phyloP scores from a whole-genome alignment of 2,888 invertebrate genomes.

The Onthophagus sagittarius region DNA sequence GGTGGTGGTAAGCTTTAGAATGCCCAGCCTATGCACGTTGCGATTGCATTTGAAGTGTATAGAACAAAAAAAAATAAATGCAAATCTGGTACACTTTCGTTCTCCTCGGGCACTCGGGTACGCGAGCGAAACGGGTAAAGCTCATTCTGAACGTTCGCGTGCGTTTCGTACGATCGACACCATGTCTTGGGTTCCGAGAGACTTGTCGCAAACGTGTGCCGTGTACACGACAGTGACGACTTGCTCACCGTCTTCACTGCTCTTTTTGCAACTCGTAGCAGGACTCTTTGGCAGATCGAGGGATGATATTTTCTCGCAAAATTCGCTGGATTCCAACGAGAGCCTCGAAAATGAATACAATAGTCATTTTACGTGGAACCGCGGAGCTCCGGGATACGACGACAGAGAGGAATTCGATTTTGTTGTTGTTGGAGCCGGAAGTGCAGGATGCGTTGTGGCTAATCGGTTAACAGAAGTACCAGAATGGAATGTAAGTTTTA shows the following conservation, averaged over 20 bases:
- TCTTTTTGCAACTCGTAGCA: constrained; percentile 58
- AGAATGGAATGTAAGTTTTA: constrained; percentile 55
- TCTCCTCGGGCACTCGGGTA: neutral
- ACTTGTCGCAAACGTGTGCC: constrained; percentile 55
- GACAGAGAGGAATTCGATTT: constrained; percentile 53
- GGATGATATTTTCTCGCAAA: constrained; percentile 38
- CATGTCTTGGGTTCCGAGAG: constrained; percentile 56
- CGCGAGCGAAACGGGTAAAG: neutral
- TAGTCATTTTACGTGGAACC: neutral
- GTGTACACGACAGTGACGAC: constrained; percentile 55
- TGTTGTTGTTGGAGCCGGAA: constrained; percentile 63
- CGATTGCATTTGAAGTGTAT: neutral
- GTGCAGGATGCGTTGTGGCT: constrained; percentile 65
- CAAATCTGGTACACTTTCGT: neutral
- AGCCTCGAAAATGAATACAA: neutral
- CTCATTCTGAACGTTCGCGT: neutral
- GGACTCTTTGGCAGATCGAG: constrained; percentile 56
- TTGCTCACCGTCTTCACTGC: constrained; percentile 56
- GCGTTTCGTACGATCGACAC: neutral
- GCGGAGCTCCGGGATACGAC: neutral
- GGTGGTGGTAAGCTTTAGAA: neutral
- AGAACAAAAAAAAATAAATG: neutral
- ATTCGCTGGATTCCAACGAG: neutral
- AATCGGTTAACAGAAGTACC: constrained; percentile 61
- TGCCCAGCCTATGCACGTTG: neutral